Base-by-base conservation (phyloP, 2,888 invertebrate genomes). In the Blera fallax region DNA sequence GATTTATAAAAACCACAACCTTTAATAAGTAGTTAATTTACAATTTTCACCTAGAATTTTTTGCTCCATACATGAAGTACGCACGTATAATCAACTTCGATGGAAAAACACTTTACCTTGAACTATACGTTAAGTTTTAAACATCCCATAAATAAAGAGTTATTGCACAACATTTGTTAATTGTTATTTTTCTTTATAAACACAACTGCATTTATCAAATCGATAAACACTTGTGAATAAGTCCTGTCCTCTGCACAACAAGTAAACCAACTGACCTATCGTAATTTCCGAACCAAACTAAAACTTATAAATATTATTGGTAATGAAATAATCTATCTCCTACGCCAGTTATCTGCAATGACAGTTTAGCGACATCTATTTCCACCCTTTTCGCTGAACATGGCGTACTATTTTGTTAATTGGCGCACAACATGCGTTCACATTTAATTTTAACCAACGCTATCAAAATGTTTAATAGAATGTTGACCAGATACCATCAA, bases 201-300 rank as follows among this genome's bases (percentile, higher is more conserved):
- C 40, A 40, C 40, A 40, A 40, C n/a, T n/a, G 6, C 14, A 6
- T 4, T 14, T 48, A 48, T 48, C 43, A 45, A 45, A 16, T 45
- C 16, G 48, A 21, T 48, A 50, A 50, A 50, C 27, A 64, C 16
- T 18, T 34, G 62, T 29, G 16, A 29, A 45, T 43, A 48, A 24
- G 24, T 24, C 1, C n/a, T 45, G 2, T 4, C 6, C n/a, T 7
- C 27, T 6, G 2, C 27, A 32, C 4, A 32, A 32, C 3, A 43
- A 21, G 43, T 18, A 32, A 48, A 73, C 77, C 89, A 89, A 90
- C 90, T 90, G 90, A 91, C 90, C 91, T 91, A 90, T 88, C 89
- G 73, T 89, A 91, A 90, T 89, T 90, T 90, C 90, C 88, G 87
- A 90, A 76, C 80, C 65, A 89, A 91, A 91, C 91, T 91, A 89